A percentile compares a stretch with the other conserved stretches of the same genome.
phyloP scores from a whole-genome alignment of 2,113 vertebrate genomes.

The Anoplopoma fimbria region DNA sequence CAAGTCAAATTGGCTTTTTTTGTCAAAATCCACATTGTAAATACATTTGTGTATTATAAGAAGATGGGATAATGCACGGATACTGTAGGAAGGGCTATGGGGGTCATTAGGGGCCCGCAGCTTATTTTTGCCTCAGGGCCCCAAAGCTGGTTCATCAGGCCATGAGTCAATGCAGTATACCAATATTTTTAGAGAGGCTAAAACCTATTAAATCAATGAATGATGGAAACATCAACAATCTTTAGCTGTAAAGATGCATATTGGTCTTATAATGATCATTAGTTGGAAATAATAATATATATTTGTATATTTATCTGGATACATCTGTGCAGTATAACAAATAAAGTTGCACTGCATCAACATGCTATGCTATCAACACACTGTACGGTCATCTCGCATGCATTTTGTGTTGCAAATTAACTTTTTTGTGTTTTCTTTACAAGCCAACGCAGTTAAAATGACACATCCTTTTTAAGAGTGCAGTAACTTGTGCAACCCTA shows the following conservation, averaged over 20 bases:
- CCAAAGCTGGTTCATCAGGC: background rate
- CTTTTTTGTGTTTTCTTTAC: background rate
- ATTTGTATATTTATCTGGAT: conserved; percentile 8
- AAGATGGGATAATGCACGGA: background rate
- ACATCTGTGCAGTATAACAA: background rate
- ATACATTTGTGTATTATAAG: background rate
- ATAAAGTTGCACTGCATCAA: background rate
- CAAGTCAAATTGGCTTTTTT: background rate
- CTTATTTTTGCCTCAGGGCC: background rate
- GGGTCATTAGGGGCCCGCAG: background rate
- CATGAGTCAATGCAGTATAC: background rate
- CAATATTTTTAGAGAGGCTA: background rate
- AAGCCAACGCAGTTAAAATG: conserved; percentile 19
- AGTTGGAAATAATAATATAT: background rate
- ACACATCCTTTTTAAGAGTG: conserved; percentile 42
- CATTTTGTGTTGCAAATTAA: background rate
- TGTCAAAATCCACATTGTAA: background rate
- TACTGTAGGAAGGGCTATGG: background rate
- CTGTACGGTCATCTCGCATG: background rate
- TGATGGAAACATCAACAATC: background rate
- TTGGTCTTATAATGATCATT: background rate
- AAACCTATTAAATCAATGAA: background rate
- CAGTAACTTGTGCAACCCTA: background rate
- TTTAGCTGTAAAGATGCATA: background rate
- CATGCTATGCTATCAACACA: background rate